Base-by-base conservation (phyloP, 2,113 vertebrate species). In the Calypte anna region DNA sequence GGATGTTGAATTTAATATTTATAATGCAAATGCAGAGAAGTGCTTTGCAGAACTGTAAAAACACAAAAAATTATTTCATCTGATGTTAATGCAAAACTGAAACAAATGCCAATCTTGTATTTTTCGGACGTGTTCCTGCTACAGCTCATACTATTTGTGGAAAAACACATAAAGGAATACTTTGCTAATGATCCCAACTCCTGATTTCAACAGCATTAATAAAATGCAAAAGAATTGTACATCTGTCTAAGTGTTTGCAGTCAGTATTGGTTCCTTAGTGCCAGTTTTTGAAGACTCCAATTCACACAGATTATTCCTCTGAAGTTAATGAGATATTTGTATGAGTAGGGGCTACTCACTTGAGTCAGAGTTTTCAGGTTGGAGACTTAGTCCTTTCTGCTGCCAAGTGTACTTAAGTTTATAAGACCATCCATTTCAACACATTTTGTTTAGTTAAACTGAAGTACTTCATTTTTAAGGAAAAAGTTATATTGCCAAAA, bases 401-500 rank as follows among this genome's bases (percentile, higher is more conserved):
- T 94, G 96, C 96, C 96, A 97, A 98, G 95, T 95, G 88, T 94
- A 95, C 97, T 97, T 80, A 96, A 94, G 97, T 98, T 98, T 98
- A 97, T 97, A 96, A 96, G 97, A 97, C 91, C 97, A 96, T 96
- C 97, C 94, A 97, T 98, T 98, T 96, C 97, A 94, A 98, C 97
- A 97, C 96, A 96, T 98, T 98, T 97, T 98, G 97, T 98, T 98
- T 98, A 98, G 98, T 96, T 97, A 98, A 98, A 97, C 77, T 96
- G 81, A 98, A 98, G 98, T 97, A 96, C 97, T 97, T 96, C 97
- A 97, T 98, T 98, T 98, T 98, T 98, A 97, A 97, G 96, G 96
- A 97, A 98, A 96, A 98, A 97, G 91, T 96, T 83, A 96, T 93
- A 96, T 98, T 97, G 97, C 97, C 98, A 98, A 98, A 97, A 98